Conservation (phyloP, 2,113 vertebrate genomes). For the Micronisus gabar region DNA sequence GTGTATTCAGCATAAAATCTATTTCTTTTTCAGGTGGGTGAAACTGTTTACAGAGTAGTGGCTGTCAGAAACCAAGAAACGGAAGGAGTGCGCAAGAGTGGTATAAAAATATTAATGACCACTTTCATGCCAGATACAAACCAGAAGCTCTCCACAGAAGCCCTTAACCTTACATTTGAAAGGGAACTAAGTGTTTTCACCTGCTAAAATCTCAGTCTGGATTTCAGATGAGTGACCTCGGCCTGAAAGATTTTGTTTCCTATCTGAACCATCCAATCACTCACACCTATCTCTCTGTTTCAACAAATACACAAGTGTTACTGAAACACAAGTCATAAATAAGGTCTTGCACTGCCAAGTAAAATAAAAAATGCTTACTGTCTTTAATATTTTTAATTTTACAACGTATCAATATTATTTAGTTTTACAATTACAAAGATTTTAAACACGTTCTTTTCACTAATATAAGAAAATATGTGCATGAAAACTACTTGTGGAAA, state of each 20-base stretch:
- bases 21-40: background rate
- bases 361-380: slow-evolving; percentile 46
- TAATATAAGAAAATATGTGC: background rate
- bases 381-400: slow-evolving; percentile 10
- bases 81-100: background rate
- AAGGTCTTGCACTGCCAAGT: slow-evolving; percentile 17
- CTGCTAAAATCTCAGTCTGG: slow-evolving; percentile 41
- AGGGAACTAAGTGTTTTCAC: slow-evolving; percentile 61
- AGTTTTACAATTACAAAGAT: background rate
- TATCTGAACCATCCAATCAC: slow-evolving; percentile 17
- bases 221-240: slow-evolving; percentile 25
- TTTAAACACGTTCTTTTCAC: background rate
- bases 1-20: background rate
- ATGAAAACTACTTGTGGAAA: background rate
- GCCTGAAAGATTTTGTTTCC: background rate
- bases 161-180: slow-evolving; percentile 45
- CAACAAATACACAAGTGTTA: slow-evolving; percentile 41
- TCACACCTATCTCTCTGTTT: slow-evolving; percentile 14
- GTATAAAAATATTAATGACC: slow-evolving; percentile 52
- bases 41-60: background rate
- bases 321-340: slow-evolving; percentile 52
- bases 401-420: background rate
- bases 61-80: slow-evolving; percentile 17
- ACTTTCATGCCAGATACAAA: slow-evolving; percentile 55
- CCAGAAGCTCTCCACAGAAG: slow-evolving; percentile 58